Evolutionary conservation across 2,113 vertebrate genomes (phyloP).

Genomic region (Menidia beryllina): DNA sequence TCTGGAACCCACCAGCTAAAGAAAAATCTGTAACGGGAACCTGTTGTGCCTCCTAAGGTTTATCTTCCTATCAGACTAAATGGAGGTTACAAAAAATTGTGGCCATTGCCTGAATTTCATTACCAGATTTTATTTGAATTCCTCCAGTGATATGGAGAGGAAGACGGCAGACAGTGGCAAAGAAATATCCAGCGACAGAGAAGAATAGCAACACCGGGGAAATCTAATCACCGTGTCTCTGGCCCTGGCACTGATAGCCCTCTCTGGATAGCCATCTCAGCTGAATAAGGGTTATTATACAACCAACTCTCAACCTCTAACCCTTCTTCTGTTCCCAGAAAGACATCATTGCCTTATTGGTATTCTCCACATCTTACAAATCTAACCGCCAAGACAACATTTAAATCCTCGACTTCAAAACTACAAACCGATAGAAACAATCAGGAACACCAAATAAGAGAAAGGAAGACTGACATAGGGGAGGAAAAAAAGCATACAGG

Average conservation of each 20-base stretch:
- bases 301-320: conserved; percentile 66
- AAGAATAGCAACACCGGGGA: conserved; percentile 65
- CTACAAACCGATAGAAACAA: conserved; percentile 31
- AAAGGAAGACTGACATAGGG: background rate
- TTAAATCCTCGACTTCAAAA: conserved; percentile 68
- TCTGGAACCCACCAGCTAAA: background rate
- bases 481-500: background rate
- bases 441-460: conserved; percentile 19
- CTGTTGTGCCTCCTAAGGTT: background rate
- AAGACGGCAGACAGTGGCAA: conserved; percentile 41
- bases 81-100: conserved; percentile 1
- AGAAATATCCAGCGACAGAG: conserved; percentile 51
- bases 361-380: conserved; percentile 55
- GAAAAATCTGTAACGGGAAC: conserved; percentile 1
- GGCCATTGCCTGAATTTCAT: conserved; percentile 17
- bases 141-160: conserved; percentile 44
- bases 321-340: conserved; percentile 52
- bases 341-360: conserved; percentile 56
- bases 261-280: conserved; percentile 70
- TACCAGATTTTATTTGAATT: conserved; percentile 37
- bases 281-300: conserved; percentile 78
- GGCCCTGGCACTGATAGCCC: conserved; percentile 62
- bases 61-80: background rate
- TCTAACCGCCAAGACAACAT: conserved; percentile 62
- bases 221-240: conserved; percentile 78